A percentile compares a stretch with the other conserved stretches of the same genome.
Evolutionary conservation across 2,888 invertebrate species (phyloP).

Genomic region (Dasypolia templi): DNA sequence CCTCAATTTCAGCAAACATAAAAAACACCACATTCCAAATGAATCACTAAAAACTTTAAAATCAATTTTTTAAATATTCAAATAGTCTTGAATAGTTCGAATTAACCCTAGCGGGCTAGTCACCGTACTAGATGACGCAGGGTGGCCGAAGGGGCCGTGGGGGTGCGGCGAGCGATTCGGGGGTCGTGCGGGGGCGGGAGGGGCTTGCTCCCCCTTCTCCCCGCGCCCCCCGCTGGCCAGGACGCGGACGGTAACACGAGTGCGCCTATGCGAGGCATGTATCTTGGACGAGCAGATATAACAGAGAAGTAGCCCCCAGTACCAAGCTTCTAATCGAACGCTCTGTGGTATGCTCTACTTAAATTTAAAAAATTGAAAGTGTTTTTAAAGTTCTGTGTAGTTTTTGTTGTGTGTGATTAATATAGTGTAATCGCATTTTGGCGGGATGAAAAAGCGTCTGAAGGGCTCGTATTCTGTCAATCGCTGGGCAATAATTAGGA

Average conservation of each 20-base stretch:
- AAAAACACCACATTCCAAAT: conserved; percentile 22
- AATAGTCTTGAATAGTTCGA: conserved; percentile 87
- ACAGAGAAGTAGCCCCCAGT: conserved; percentile 90
- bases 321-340: conserved; percentile 82
- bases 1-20: neutral
- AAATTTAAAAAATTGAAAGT: conserved; percentile 53
- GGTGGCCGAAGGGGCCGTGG: conserved; percentile 75
- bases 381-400: conserved; percentile 34
- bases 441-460: neutral
- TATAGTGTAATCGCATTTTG: neutral
- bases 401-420: neutral
- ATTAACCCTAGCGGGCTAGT: conserved; percentile 89
- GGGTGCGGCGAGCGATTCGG: conserved; percentile 71
- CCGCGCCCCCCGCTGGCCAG: conserved; percentile 79
- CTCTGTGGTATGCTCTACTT: conserved; percentile 77
- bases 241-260: conserved; percentile 90
- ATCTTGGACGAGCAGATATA: conserved; percentile 91
- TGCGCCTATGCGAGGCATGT: conserved; percentile 91
- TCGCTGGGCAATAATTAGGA: neutral
- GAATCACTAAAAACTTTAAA: conserved; percentile 52
- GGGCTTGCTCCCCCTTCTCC: conserved; percentile 64
- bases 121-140: conserved; percentile 88
- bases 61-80: conserved; percentile 83
- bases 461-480: too few species aligned
- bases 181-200: conserved; percentile 62